Percentiles rank a stretch among this genome's conserved stretches.
phyloP scores from a whole-genome alignment of 1,140 invertebrate species.

The Zeugodacus cucurbitae region DNA sequence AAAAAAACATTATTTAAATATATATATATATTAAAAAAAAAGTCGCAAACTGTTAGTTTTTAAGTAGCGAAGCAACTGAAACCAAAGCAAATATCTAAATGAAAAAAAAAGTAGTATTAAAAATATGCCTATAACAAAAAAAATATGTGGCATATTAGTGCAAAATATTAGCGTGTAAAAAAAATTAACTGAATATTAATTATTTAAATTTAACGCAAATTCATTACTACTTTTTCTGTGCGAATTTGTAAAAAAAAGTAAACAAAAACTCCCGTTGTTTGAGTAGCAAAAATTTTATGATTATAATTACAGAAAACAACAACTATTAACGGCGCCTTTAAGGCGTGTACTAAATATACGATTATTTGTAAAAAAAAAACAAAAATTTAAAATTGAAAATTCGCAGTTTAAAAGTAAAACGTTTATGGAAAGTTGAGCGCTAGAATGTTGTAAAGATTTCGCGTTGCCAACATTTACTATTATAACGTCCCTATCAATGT shows the following conservation, averaged over 20 bases:
- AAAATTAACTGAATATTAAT: not conserved
- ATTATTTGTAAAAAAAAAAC: not conserved
- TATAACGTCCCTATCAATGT: not conserved
- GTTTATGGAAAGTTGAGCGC: not conserved
- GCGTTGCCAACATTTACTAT: conserved; percentile 3
- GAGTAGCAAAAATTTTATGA: not conserved
- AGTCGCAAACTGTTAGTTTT: not conserved
- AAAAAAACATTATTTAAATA: too few species aligned
- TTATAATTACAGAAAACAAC: not conserved
- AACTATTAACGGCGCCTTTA: not conserved
- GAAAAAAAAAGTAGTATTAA: not conserved
- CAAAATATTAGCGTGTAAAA: not conserved
- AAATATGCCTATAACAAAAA: not conserved
- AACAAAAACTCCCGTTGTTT: not conserved
- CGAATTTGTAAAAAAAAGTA: not conserved
- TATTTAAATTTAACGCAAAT: not conserved
- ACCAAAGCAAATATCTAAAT: not conserved
- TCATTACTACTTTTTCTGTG: not conserved
- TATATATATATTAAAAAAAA: not conserved
- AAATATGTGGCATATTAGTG: not conserved
- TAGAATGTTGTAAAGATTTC: not conserved
- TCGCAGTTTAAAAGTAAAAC: not conserved
- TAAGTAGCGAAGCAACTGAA: not conserved
- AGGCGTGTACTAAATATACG: not conserved
- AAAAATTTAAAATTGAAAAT: not conserved